Conservation (phyloP, 2,888 invertebrate species). For the Eilema depressum region DNA sequence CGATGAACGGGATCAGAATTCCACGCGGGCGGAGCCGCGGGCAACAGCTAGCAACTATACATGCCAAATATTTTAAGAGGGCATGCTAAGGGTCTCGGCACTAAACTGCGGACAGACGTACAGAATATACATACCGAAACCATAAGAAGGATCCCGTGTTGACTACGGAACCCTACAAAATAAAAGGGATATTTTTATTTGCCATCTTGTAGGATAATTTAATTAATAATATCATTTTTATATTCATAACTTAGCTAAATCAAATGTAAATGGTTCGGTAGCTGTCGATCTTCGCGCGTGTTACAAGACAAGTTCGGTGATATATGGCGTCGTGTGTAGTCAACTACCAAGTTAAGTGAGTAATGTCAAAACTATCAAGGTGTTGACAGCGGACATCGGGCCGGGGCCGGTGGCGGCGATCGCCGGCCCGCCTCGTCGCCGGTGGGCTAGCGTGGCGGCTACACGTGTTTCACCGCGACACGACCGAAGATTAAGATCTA, state of each 20-base stretch:
- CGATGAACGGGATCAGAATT: too few species aligned
- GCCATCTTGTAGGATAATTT: background rate
- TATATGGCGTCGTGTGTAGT: background rate
- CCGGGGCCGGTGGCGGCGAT: background rate
- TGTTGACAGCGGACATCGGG: slow-evolving; percentile 12
- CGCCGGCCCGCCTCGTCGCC: background rate
- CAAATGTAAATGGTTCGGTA: background rate
- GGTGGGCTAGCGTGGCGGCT: slow-evolving; percentile 10
- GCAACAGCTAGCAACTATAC: too few species aligned
- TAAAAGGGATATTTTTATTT: background rate
- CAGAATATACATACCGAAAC: too few species aligned
- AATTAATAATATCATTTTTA: background rate
- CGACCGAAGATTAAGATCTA: slow-evolving; percentile 50
- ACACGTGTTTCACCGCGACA: slow-evolving; percentile 45
- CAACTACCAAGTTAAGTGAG: background rate
- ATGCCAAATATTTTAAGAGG: too few species aligned
- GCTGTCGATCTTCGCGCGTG: background rate
- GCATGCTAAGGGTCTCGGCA: too few species aligned
- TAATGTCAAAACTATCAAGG: slow-evolving; percentile 9
- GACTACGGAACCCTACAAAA: background rate
- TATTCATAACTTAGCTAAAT: background rate
- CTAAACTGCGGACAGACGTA: too few species aligned
- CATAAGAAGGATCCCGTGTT: background rate
- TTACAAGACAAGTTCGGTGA: background rate
- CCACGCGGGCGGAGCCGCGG: too few species aligned